Evolutionary conservation across 2,888 invertebrate species (phyloP), one percentile per base, ranked within the genome.

Genomic region (Cordilura impudica): DNA sequence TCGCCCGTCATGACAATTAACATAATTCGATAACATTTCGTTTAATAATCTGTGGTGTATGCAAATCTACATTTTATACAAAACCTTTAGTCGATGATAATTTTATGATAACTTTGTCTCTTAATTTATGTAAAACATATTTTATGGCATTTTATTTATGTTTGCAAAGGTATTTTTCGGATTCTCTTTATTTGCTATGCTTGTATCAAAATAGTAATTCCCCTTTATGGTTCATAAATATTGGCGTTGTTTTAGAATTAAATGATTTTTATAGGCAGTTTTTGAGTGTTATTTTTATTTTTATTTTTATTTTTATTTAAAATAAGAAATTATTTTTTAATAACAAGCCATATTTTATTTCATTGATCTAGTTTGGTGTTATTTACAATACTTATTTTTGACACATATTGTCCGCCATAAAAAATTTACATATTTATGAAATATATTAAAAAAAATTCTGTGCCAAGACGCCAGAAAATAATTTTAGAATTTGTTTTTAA

Each of bases 21-120:
- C 45, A 56, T 35, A 72, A 54, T 63, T 63, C 47, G 21, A 66
- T 60, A 31, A 78, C 56, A 78, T 29, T 60, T 39, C 49, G 26
- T 51, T 49, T 39, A 73, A 70, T 73, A 73, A 39, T 23, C 53
- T 18, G 16, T 16, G 65, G 53, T 65, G 45, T 73, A 73, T 65
- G 53, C 23, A 69, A 43, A 60, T 60, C 54, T 16, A 12, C 2
- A 31, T 56, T 51, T 7, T 12, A 23, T 35, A 39, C 4, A 35
- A 23, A 19, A 8, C 19, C 21, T 21, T 45, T 26, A 39, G n/a
- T n/a, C 21, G 26, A 56, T 18, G 29, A 49, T 69, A 19, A 66
- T 60, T 29, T 29, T 21, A 21, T 31, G 26, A 63, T 51, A 43
- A 72, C 12, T 56, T 69, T 18, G 58, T 19, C n/a, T 18, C 19